These are phyloP conservation scores for Fulica atra DNA, from an alignment of 2,113 vertebrate genomes.

Conservation along the genomic window DNA sequence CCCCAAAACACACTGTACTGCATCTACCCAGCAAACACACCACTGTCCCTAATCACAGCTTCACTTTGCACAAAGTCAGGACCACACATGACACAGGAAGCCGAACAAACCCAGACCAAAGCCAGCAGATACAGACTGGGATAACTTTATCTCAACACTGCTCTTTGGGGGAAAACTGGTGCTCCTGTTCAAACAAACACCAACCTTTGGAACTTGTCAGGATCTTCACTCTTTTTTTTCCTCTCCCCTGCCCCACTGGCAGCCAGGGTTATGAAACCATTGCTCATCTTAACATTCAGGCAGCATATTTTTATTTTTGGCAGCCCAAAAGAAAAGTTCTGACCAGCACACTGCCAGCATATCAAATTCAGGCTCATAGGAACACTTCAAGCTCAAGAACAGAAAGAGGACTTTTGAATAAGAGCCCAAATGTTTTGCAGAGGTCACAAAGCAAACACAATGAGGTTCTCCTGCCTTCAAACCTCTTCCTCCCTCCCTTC, in stretches of 20 bases:
- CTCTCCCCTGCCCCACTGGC: background rate
- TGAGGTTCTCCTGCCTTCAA: background rate
- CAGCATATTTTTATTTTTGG: slow-evolving; percentile 31
- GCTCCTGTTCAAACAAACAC: background rate
- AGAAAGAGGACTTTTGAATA: slow-evolving; percentile 3
- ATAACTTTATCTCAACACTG: background rate
- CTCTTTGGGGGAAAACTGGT: background rate
- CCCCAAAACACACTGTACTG: background rate
- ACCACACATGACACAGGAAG: accelerated
- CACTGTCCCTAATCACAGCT: background rate
- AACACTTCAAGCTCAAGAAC: background rate
- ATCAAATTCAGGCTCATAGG: background rate
- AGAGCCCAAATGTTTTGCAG: slow-evolving; percentile 14
- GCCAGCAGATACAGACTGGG: accelerated
- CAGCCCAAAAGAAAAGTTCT: background rate
- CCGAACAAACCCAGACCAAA: background rate
- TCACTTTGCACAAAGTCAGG: background rate
- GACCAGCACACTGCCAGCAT: background rate
- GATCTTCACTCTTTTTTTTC: background rate
- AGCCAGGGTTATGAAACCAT: slow-evolving; percentile 20
- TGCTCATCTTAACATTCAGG: background rate
- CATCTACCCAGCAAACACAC: background rate
- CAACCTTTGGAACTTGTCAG: background rate
- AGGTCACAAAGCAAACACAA: slow-evolving; percentile 40
- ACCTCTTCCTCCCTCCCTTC: background rate